Evolutionary conservation across 2,888 invertebrate genomes (phyloP), one percentile per base, ranked within the genome.

Genomic region (Drosophila setosimentum): DNA sequence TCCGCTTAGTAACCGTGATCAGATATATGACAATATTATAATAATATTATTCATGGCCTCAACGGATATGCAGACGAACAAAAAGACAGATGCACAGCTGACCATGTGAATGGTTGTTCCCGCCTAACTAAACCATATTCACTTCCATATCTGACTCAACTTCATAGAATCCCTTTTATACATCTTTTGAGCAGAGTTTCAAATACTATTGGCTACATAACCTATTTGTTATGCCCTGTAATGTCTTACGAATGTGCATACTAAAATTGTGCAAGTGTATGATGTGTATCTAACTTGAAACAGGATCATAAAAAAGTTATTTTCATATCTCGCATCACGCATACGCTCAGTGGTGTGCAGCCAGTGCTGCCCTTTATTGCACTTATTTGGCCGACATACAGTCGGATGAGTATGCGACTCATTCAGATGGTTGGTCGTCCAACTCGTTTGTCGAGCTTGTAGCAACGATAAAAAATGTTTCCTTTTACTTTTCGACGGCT

Each of bases 401-500:
- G 49, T 68, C 68, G 68, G 68, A 59, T 78, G 75, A 71, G 64
- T 48, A 51, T 68, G 40, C 49, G n/a, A 37, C 18, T 33, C 35
- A 42, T 32, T 32, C 24, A 60, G 42, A 30, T 45, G 30, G 55
- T 55, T 54, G 65, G 24, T 60, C 60, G 59, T 42, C 33, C 75
- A 67, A 75, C 73, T 33, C 63, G 76, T 72, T 76, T 63, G 54
- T 59, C 48, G 29, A 40, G 42, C 45, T 30, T 42, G 30, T 30
- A 24, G 21, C 40, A 30, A 24, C 37, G 16, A 27, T 18, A 24
- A 50, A 42, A 51, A 77, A 78, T 73, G 64, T 73, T 86, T 80
- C 82, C 87, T 83, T 86, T 83, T 83, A 86, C 87, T 83, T 86
- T 86, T 54, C 57, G 40, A 57, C 29, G 16, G 2, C 65, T 53